phyloP scores from a whole-genome alignment of 30 jellyfish, hydroid and myxozoan genomes.

The Aurelia sp. region DNA sequence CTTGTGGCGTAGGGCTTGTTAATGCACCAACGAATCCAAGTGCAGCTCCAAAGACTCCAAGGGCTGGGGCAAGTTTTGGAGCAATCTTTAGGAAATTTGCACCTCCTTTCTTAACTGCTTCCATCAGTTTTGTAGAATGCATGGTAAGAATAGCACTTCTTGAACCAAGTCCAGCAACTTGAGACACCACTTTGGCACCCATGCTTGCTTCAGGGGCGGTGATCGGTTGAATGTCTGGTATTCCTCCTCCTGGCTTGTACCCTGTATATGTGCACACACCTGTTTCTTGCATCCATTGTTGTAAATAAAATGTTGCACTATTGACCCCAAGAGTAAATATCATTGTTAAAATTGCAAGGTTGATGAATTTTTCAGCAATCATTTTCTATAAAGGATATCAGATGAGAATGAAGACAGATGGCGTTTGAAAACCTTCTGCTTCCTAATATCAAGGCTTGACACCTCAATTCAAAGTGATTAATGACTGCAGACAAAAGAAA shows the following conservation, averaged over 20 bases:
- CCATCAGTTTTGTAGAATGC: background rate
- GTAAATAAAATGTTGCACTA: too few relatives aligned
- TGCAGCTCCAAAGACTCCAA: constrained; percentile 6
- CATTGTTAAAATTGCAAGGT: too few relatives aligned
- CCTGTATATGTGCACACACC: constrained; percentile 28
- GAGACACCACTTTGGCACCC: background rate
- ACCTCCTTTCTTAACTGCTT: background rate
- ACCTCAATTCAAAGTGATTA: too few relatives aligned
- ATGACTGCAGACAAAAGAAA: too few relatives aligned
- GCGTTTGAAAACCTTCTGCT: too few relatives aligned
- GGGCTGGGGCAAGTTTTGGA: constrained; percentile 17
- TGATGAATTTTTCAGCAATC: too few relatives aligned
- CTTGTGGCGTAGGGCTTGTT: constrained; percentile 28
- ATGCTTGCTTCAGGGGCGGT: constrained; percentile 2
- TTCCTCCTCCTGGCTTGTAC: constrained; percentile 24
- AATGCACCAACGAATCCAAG: constrained; percentile 7
- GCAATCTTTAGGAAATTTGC: background rate
- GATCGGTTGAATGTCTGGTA: constrained; percentile 13
- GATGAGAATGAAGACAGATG: too few relatives aligned
- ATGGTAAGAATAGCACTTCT: background rate
- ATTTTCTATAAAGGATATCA: too few relatives aligned
- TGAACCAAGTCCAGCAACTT: constrained; percentile 9
- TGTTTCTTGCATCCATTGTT: background rate
- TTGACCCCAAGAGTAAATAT: too few relatives aligned
- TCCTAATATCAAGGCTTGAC: too few relatives aligned